phyloP scores from a whole-genome alignment of 2,797 vertebrate genomes.

The Ctenopoma multispine region DNA sequence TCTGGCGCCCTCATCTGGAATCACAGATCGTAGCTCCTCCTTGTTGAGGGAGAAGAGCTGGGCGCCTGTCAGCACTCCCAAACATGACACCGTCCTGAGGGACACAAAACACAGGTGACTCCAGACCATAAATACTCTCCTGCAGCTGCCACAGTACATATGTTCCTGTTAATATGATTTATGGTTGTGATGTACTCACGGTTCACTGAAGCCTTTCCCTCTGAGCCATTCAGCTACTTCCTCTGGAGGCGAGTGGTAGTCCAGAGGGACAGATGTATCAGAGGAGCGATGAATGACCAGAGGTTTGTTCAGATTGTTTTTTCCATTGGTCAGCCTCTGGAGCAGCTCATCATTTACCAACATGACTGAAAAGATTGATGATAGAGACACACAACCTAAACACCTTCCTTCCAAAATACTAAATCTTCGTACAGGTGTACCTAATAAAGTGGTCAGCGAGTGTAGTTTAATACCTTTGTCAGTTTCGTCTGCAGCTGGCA shows the following conservation, averaged over 20 bases:
- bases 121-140: not conserved
- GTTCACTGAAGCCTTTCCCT: conserved; percentile 88
- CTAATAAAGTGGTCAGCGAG: no score
- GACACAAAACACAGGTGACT: conserved; percentile 5
- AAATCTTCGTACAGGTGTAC: no score
- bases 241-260: conserved; percentile 81
- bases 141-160: not conserved
- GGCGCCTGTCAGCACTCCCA: conserved; percentile 87
- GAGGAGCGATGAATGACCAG: conserved; percentile 81
- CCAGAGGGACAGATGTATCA: conserved; percentile 78
- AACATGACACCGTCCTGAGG: conserved; percentile 85
- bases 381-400: not conserved
- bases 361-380: conserved; percentile 66
- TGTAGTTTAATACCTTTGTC: conserved; percentile 76
- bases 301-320: conserved; percentile 73
- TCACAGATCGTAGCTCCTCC: conserved; percentile 86
- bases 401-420: no score
- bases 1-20: conserved; percentile 88
- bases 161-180: not conserved
- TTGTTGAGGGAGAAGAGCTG: conserved; percentile 90
- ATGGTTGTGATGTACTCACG: conserved; percentile 80
- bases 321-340: conserved; percentile 86
- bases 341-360: conserved; percentile 90
- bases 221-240: conserved; percentile 88
- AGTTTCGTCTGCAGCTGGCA: conserved; percentile 66